Evolutionary conservation across 2,113 vertebrate species (phyloP).

Genomic region (Pachycephala philippinensis): DNA sequence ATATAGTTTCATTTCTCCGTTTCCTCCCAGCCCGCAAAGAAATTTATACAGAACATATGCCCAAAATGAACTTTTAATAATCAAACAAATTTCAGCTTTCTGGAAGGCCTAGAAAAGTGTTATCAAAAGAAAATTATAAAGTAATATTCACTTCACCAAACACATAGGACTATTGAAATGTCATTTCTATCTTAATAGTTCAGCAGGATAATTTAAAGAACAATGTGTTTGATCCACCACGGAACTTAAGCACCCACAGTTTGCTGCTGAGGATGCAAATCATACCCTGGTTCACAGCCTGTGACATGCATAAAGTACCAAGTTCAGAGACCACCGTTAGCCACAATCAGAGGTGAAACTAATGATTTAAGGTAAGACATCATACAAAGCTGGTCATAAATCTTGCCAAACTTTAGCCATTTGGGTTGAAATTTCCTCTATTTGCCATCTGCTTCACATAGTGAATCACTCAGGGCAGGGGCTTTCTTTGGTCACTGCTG

Average conservation of each 20-base stretch:
- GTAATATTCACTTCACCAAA: background rate
- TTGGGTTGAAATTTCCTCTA: background rate
- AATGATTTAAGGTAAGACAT: background rate
- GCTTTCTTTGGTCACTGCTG: background rate
- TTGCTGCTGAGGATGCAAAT: background rate
- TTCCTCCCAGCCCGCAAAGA: background rate
- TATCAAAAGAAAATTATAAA: background rate
- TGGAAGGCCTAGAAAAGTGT: background rate
- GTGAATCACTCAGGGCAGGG: background rate
- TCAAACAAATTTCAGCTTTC: background rate
- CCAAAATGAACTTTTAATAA: conserved; percentile 7
- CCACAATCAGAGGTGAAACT: background rate
- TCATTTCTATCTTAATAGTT: background rate
- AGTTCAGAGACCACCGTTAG: background rate
- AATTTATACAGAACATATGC: background rate
- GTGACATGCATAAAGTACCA: background rate
- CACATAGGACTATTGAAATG: background rate
- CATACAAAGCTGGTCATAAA: background rate
- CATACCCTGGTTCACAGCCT: background rate
- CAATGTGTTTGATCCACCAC: background rate
- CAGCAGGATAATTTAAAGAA: background rate
- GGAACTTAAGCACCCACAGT: background rate
- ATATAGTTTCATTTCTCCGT: background rate
- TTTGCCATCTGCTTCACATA: background rate
- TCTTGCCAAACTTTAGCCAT: background rate